Conservation (phyloP, 2,797 vertebrate genomes). For the Pseudotriccus pelzelni region DNA sequence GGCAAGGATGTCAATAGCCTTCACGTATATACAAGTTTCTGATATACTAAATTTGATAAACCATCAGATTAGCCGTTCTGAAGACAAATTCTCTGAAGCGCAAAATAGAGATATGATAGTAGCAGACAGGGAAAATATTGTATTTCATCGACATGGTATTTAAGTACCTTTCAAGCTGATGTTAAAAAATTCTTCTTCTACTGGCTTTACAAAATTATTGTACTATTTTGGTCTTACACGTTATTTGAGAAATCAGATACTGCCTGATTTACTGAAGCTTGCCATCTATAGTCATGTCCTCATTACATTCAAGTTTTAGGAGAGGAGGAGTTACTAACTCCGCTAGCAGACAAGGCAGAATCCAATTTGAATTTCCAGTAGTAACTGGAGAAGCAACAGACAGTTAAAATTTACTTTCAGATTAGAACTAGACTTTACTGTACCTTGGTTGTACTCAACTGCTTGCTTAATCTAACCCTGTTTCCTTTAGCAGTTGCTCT, state of each 20-base stretch:
- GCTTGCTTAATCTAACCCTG: slow-evolving; percentile 80
- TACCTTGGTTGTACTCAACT: slow-evolving; percentile 95
- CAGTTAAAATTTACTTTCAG: not conserved
- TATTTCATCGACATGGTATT: not conserved
- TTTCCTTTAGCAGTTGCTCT: slow-evolving; percentile 75
- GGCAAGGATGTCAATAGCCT: not conserved
- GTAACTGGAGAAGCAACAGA: not conserved
- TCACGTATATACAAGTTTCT: not conserved
- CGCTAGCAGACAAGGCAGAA: not conserved
- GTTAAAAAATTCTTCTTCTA: not conserved
- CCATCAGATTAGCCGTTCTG: not conserved
- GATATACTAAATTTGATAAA: not conserved
- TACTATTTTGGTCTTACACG: not conserved
- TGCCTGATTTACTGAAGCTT: not conserved
- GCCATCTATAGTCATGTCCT: slow-evolving; percentile 1
- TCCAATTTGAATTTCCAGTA: not conserved
- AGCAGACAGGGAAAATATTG: not conserved
- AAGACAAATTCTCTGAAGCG: slow-evolving; percentile 13
- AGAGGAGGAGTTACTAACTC: not conserved
- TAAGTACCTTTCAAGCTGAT: not conserved
- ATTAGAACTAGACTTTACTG: not conserved
- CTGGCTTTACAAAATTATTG: slow-evolving; percentile 21
- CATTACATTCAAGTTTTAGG: not conserved
- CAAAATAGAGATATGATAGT: not conserved
- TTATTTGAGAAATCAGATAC: not conserved